These are phyloP conservation scores for Hesperia comma DNA, from an alignment of 2,888 invertebrate species.

Conservation along the genomic window DNA sequence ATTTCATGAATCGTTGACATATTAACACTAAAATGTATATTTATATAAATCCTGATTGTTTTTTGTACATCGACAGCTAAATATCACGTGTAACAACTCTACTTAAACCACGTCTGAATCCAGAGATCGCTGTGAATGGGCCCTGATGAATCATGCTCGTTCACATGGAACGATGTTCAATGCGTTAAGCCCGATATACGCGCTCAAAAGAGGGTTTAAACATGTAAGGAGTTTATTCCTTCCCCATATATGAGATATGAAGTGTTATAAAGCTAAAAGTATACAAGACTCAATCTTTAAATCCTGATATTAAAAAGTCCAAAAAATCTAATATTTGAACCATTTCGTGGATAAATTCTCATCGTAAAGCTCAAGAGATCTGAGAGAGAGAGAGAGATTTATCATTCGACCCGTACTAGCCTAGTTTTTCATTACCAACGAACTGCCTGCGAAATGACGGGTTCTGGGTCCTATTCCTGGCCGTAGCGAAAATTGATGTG, in stretches of 20 bases:
- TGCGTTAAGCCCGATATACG: constrained; percentile 56
- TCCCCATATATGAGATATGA: constrained; percentile 32
- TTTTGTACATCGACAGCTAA: neutral
- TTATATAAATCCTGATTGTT: neutral
- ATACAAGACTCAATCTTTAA: constrained; percentile 15
- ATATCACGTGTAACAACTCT: constrained; percentile 52
- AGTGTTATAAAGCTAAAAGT: constrained; percentile 33
- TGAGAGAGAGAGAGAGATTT: too few relatives aligned
- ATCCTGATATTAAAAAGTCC: neutral
- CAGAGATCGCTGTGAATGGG: constrained; percentile 75
- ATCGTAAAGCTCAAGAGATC: too few relatives aligned
- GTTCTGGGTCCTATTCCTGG: too few relatives aligned
- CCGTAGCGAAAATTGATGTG: too few relatives aligned
- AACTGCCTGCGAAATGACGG: too few relatives aligned
- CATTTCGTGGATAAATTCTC: too few relatives aligned
- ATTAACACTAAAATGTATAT: too few relatives aligned
- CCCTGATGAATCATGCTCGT: constrained; percentile 77
- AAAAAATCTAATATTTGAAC: neutral
- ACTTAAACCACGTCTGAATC: constrained; percentile 67
- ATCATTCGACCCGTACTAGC: too few relatives aligned
- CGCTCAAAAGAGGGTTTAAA: constrained; percentile 58
- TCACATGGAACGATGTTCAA: constrained; percentile 68
- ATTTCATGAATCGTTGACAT: too few relatives aligned
- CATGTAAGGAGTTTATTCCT: constrained; percentile 48
- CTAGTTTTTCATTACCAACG: too few relatives aligned